Evolutionary conservation across 1,140 invertebrate genomes (phyloP).

Genomic region (Sinonovacula constricta): DNA sequence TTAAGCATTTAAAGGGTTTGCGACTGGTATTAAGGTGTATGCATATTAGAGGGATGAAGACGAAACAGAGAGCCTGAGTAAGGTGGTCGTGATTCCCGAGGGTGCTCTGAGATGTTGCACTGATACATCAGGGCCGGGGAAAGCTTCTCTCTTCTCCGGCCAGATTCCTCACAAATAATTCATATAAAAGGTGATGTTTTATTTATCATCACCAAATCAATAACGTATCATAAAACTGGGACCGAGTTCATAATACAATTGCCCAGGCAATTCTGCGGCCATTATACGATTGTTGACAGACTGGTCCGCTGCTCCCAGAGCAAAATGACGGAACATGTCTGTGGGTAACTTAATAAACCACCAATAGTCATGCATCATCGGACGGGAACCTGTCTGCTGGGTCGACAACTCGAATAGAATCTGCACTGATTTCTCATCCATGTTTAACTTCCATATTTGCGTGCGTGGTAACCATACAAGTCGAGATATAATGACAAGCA

Average conservation of each 20-base stretch:
- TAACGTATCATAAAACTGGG: constrained; percentile 31
- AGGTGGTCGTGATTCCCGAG: neutral
- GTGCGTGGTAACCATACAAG: no score
- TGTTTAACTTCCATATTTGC: no score
- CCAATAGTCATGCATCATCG: neutral
- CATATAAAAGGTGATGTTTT: constrained; percentile 51
- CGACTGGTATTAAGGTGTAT: neutral
- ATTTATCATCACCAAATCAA: constrained; percentile 47
- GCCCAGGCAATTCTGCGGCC: neutral
- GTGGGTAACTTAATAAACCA: neutral
- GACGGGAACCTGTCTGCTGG: no score
- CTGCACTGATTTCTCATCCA: no score
- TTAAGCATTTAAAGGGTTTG: neutral
- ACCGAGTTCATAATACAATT: neutral
- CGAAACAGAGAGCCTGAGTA: neutral
- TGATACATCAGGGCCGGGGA: neutral
- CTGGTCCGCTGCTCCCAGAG: no score
- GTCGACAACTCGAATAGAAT: no score
- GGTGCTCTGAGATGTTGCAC: neutral
- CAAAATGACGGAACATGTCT: no score
- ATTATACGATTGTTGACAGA: no score
- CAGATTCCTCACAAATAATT: constrained; percentile 48
- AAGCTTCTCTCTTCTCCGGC: constrained; percentile 5
- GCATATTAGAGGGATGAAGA: neutral
- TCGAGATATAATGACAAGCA: no score